Conservation (phyloP, 1,140 invertebrate species). For the Amphibalanus amphitrite region DNA sequence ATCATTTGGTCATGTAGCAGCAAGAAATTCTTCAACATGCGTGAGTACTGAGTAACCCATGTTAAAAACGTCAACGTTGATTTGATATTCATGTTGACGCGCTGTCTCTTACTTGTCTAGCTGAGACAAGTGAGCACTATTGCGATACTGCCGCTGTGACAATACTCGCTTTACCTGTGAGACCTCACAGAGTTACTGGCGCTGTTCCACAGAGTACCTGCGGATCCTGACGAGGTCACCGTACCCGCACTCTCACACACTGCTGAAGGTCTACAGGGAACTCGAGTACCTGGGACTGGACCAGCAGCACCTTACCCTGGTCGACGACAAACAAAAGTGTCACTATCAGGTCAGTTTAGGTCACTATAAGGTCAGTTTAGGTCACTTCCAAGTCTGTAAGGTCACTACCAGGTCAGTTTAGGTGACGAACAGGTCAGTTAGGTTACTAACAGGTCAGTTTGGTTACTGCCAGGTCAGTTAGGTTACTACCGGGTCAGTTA, state of each 20-base stretch:
- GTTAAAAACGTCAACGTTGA: no score
- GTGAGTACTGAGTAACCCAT: background rate
- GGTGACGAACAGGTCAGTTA: background rate
- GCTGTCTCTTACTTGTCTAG: no score
- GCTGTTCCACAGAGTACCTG: background rate
- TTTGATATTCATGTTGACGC: no score
- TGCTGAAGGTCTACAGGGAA: background rate
- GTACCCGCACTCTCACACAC: conserved; percentile 3
- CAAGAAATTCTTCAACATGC: conserved; percentile 2
- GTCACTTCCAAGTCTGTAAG: background rate
- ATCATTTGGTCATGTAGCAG: conserved; percentile 1
- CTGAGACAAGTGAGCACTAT: no score
- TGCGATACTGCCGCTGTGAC: no score
- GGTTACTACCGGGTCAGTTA: background rate
- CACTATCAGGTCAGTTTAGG: background rate
- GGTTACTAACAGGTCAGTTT: no score
- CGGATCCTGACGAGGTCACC: background rate
- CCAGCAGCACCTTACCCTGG: background rate
- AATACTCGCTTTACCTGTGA: no score
- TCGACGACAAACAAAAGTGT: background rate
- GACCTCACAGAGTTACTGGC: no score
- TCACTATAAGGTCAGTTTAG: no score
- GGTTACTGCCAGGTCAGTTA: background rate
- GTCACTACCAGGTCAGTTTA: background rate
- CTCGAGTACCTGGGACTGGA: background rate